A percentile compares a stretch with the other conserved stretches of the same genome.
phyloP scores from a whole-genome alignment of 2,113 vertebrate species.

The Halcyon senegalensis region DNA sequence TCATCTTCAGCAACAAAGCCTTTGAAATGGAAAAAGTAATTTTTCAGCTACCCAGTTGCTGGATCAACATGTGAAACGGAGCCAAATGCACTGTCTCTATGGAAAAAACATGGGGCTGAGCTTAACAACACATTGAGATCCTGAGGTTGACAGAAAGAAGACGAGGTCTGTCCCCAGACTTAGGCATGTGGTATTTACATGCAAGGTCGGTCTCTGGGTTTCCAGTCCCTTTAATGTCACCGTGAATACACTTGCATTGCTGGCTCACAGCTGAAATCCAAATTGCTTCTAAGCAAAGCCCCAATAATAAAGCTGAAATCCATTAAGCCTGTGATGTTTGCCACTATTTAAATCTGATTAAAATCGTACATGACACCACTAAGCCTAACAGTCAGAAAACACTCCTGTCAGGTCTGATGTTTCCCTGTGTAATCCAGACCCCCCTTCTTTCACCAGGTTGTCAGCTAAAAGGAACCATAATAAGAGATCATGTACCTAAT shows the following conservation, averaged over 20 bases:
- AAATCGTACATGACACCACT: conserved; percentile 53
- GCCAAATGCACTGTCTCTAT: background rate
- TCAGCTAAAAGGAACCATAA: conserved; percentile 46
- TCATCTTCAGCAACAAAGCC: background rate
- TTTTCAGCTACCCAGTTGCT: background rate
- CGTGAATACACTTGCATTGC: background rate
- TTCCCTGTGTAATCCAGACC: conserved; percentile 29
- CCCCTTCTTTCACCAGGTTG: background rate
- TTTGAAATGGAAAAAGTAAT: background rate
- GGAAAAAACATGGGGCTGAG: background rate
- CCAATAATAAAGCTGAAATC: conserved; percentile 64
- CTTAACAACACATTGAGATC: background rate
- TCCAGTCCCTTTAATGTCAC: background rate
- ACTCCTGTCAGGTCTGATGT: conserved; percentile 18
- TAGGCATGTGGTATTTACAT: background rate
- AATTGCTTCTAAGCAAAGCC: conserved; percentile 63
- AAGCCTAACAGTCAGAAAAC: conserved; percentile 60
- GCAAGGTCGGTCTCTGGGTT: background rate
- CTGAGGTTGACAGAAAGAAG: background rate
- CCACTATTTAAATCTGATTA: conserved; percentile 68
- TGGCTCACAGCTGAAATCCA: conserved; percentile 50
- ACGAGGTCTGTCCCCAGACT: background rate
- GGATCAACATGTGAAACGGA: background rate
- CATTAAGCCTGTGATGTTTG: conserved; percentile 68
- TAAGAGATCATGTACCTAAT: conserved; percentile 54